Percentiles rank a stretch among this genome's conserved stretches.
Evolutionary conservation across 1,140 invertebrate species (phyloP).

Genomic region (Mycetomoellerius zeteki): DNA sequence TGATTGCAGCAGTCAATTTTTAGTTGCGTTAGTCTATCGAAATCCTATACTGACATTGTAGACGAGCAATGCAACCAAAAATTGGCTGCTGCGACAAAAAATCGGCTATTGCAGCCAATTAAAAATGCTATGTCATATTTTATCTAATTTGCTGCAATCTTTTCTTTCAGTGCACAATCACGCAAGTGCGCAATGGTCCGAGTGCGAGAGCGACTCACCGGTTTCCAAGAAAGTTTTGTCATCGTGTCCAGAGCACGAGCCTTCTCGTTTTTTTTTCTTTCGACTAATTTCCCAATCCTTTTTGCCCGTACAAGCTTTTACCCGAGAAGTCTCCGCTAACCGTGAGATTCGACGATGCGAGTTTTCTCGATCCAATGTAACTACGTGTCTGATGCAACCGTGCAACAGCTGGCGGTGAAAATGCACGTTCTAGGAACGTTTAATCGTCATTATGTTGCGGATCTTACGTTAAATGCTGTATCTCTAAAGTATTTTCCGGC

Average conservation of each 20-base stretch:
- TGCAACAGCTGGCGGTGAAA: constrained; percentile 4
- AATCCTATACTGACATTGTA: too few relatives aligned
- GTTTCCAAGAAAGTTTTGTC: constrained; percentile 69
- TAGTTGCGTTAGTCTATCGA: too few relatives aligned
- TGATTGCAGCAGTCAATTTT: too few relatives aligned
- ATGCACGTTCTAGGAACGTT: constrained; percentile 46
- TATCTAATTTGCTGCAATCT: too few relatives aligned
- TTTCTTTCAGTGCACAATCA: not conserved
- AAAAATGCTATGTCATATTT: too few relatives aligned
- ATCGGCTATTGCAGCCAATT: too few relatives aligned
- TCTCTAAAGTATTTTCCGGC: not conserved
- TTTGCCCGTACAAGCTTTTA: constrained; percentile 41
- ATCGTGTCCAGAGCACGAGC: constrained; percentile 6
- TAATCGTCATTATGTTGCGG: constrained; percentile 19
- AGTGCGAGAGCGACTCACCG: constrained; percentile 42
- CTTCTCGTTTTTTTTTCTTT: constrained; percentile 53
- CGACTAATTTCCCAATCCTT: constrained; percentile 51
- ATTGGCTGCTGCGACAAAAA: too few relatives aligned
- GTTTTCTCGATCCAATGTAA: constrained; percentile 36
- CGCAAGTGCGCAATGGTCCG: not conserved
- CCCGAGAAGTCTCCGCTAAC: constrained; percentile 26
- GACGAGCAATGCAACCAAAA: too few relatives aligned
- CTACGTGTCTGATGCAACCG: constrained; percentile 27
- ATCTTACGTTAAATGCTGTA: constrained; percentile 9
- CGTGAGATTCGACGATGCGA: constrained; percentile 64